Conservation (phyloP, 2,888 invertebrate species). For the Ommatoiulus sabulosus region DNA sequence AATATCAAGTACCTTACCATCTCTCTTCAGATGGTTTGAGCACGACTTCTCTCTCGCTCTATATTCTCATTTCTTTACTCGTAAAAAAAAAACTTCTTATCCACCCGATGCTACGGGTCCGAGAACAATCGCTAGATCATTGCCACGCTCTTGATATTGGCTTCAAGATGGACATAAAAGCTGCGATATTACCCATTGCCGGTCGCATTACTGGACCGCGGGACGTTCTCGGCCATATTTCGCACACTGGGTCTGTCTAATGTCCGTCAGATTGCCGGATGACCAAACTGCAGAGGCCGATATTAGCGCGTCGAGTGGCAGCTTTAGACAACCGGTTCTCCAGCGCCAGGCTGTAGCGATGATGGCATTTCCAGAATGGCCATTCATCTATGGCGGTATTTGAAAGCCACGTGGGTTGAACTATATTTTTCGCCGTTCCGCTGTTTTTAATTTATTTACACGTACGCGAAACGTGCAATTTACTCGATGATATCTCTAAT, state of each 20-base stretch:
- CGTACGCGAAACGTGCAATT: constrained; percentile 15
- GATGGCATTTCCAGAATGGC: not conserved
- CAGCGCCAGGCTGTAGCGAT: too few species aligned
- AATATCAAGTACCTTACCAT: too few species aligned
- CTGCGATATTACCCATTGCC: not conserved
- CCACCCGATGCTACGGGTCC: not conserved
- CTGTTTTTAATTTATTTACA: constrained; percentile 4
- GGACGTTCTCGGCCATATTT: not conserved
- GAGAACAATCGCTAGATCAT: not conserved
- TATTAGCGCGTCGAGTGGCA: not conserved
- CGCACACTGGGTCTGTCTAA: constrained; percentile 1
- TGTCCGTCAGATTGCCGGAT: constrained; percentile 2
- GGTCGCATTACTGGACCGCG: not conserved
- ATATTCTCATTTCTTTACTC: not conserved
- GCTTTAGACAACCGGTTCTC: not conserved
- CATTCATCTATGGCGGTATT: not conserved
- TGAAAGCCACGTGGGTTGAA: not conserved
- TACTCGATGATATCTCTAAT: constrained; percentile 46
- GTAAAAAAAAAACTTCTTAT: not conserved
- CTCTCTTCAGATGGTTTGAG: too few species aligned
- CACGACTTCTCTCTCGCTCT: too few species aligned
- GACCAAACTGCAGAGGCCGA: not conserved
- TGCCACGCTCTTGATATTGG: constrained; percentile 11
- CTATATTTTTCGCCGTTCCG: not conserved
- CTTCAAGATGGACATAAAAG: not conserved